Evolutionary conservation across 2,797 vertebrate species (phyloP).

Genomic region (Sebastes ruberrimus): DNA sequence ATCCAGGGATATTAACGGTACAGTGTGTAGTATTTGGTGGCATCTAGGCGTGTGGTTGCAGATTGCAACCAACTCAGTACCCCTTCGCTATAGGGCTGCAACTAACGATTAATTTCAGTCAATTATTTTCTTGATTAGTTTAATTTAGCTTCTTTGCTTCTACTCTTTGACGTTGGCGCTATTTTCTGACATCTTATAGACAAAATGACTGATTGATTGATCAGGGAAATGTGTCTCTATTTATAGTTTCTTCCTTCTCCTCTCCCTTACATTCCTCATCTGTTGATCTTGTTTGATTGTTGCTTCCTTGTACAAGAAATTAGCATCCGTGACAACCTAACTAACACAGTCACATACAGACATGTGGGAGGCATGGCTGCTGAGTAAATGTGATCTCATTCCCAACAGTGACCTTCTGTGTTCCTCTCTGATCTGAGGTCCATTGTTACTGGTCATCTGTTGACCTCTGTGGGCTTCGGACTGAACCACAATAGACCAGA

Average conservation of each 20-base stretch:
- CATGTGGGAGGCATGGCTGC: conserved; percentile 13
- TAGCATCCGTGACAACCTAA: neutral
- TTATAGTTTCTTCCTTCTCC: neutral
- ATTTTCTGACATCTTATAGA: too few species aligned
- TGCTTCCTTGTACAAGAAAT: neutral
- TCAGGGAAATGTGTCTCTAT: neutral
- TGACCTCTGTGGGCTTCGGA: conserved; percentile 38
- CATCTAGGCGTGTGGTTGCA: neutral
- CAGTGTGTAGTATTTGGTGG: neutral
- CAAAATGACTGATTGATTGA: too few species aligned
- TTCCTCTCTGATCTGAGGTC: conserved; percentile 46
- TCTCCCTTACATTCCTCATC: neutral
- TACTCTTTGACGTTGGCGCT: too few species aligned
- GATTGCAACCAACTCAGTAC: neutral
- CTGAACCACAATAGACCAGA: conserved; percentile 44
- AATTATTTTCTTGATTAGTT: neutral
- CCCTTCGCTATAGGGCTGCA: too few species aligned
- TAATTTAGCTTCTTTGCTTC: too few species aligned
- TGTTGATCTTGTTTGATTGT: neutral
- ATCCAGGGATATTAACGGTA: too few species aligned
- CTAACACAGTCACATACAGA: neutral
- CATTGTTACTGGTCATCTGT: conserved; percentile 58
- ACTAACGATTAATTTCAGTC: neutral
- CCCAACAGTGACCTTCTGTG: conserved; percentile 46
- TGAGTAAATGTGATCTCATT: conserved; percentile 52